Evolutionary conservation across 2,888 invertebrate species (phyloP).

Genomic region (Brassicogethes aeneus): DNA sequence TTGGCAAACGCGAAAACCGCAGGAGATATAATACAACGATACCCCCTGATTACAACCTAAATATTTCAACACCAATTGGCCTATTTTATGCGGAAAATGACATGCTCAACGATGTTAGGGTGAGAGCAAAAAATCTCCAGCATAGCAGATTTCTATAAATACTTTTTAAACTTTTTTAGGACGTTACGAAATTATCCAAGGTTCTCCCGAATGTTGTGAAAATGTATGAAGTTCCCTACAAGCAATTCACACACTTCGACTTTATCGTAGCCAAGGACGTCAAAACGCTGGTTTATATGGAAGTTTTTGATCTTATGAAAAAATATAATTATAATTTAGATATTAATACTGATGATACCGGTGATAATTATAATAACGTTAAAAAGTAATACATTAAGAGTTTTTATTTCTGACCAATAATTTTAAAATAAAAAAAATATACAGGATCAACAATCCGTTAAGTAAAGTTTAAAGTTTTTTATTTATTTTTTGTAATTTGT

Average conservation of each 20-base stretch:
- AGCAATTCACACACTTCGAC: constrained; percentile 13
- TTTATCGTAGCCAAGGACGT: constrained; percentile 26
- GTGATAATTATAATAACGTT: too few species aligned
- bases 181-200: constrained; percentile 8
- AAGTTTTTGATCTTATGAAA: too few species aligned
- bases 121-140: constrained; percentile 6
- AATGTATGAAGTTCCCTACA: constrained; percentile 9
- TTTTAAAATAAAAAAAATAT: too few species aligned
- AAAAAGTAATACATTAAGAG: too few species aligned
- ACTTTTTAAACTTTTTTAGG: constrained; percentile 8
- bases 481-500: too few species aligned
- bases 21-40: constrained; percentile 28
- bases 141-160: constrained; percentile 3
- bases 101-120: constrained; percentile 39
- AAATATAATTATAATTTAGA: too few species aligned
- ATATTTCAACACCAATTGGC: constrained; percentile 36
- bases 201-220: constrained; percentile 11
- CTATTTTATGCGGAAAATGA: constrained; percentile 43
- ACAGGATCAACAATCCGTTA: too few species aligned
- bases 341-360: too few species aligned
- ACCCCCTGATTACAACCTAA: constrained; percentile 40
- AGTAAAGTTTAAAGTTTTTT: too few species aligned
- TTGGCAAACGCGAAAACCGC: constrained; percentile 36
- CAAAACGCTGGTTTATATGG: constrained; percentile 25
- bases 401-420: too few species aligned